A percentile compares a stretch with the other conserved stretches of the same genome.
These are phyloP conservation scores for Lepeophtheirus nordmannii DNA, from an alignment of 2,888 invertebrate genomes.

Conservation along the genomic window DNA sequence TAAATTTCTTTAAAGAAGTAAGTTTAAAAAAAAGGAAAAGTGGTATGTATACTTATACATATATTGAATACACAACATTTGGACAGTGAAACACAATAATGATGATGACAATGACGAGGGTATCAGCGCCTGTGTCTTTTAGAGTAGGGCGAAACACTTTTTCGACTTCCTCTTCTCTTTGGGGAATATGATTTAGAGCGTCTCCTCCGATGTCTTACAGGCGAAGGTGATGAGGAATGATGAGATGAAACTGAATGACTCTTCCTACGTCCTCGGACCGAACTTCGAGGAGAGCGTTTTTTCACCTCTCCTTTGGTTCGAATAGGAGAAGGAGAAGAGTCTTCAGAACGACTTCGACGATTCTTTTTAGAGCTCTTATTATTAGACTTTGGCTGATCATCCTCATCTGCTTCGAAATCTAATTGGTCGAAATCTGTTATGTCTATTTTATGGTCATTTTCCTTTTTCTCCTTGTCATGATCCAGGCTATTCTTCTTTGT, in stretches of 20 bases:
- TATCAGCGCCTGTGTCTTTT: too few species aligned
- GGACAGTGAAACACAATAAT: too few species aligned
- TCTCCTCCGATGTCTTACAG: neutral
- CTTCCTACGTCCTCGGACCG: neutral
- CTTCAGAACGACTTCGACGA: neutral
- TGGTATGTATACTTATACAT: too few species aligned
- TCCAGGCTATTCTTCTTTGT: neutral
- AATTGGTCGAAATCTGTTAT: conserved; percentile 13
- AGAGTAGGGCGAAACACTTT: too few species aligned
- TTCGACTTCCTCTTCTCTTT: too few species aligned
- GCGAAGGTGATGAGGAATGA: conserved; percentile 9
- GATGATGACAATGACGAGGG: too few species aligned
- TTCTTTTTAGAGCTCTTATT: neutral
- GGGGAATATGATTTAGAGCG: too few species aligned
- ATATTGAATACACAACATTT: too few species aligned
- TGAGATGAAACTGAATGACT: neutral
- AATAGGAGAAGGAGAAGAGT: neutral
- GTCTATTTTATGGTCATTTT: neutral
- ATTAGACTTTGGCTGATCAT: neutral
- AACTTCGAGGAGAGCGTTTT: neutral
- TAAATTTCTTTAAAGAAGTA: too few species aligned
- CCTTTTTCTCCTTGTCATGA: neutral
- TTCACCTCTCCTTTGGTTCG: neutral
- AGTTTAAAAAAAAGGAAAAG: too few species aligned
- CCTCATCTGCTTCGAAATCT: conserved; percentile 15